These are phyloP conservation scores for Galerucella calmariensis DNA, from an alignment of 2,888 invertebrate species.

Conservation along the genomic window DNA sequence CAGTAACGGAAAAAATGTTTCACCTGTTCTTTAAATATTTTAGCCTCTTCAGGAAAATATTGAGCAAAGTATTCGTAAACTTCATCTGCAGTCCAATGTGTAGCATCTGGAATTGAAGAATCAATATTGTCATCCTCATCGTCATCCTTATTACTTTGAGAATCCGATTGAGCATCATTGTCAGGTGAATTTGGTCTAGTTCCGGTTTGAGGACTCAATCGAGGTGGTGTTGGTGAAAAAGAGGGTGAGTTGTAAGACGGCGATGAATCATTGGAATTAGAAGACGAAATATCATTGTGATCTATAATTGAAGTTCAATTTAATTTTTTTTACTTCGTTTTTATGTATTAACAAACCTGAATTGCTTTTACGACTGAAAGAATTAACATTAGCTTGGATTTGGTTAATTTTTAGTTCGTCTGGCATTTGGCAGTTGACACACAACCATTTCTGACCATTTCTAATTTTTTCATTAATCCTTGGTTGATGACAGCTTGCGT, in stretches of 20 bases:
- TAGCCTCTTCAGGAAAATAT: constrained; percentile 83
- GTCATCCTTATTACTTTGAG: constrained; percentile 61
- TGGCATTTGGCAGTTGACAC: constrained; percentile 72
- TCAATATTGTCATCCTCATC: constrained; percentile 68
- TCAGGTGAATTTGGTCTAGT: constrained; percentile 40
- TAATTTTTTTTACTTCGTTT: not conserved
- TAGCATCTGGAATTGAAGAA: constrained; percentile 80
- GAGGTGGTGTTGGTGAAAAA: constrained; percentile 58
- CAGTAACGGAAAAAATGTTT: not conserved
- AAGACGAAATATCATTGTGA: constrained; percentile 39
- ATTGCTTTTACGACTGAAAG: constrained; percentile 45
- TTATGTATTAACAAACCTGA: constrained; percentile 40
- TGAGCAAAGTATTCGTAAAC: constrained; percentile 83
- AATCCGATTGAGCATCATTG: constrained; percentile 50
- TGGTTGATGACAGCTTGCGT: constrained; percentile 83
- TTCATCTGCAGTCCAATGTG: constrained; percentile 84
- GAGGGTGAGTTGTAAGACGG: constrained; percentile 47
- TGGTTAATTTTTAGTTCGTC: constrained; percentile 61
- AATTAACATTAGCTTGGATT: constrained; percentile 61
- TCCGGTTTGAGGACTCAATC: constrained; percentile 59
- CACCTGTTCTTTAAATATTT: constrained; percentile 85
- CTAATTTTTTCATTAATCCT: constrained; percentile 70
- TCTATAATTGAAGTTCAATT: constrained; percentile 23
- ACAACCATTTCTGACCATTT: constrained; percentile 77
- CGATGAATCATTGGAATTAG: constrained; percentile 41